Evolutionary conservation across 2,797 vertebrate genomes (phyloP), one percentile per base, ranked within the genome.

Genomic region (Halcyon chelicuti): DNA sequence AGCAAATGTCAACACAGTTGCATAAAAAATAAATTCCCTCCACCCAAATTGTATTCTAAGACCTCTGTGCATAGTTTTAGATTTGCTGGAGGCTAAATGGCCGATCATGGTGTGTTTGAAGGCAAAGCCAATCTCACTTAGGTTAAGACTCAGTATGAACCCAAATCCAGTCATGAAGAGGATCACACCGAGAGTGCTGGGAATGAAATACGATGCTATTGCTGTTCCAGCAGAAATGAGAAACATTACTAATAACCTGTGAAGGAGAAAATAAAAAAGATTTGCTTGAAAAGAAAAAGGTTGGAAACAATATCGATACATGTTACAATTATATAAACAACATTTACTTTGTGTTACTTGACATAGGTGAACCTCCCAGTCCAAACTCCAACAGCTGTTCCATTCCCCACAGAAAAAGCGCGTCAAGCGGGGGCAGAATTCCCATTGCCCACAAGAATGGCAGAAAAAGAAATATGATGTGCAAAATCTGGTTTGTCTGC

Each of bases 401-500:
- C 98, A 99, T 99, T 94, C 98, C 98, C 99, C 99, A 99, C 12
- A 99, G 98, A 93, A 99, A 98, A 96, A 99, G 98, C 29, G 99
- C 99, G 39, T 99, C 99, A 66, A 99, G 97, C 0, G 99, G 99
- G 42, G 99, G 99, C 88, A 99, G 98, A 84, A 99, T 98, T 84
- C 99, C 99, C 40, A 99, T 84, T 7, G 99, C 99, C 99, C 99
- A 99, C n/a, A 99, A 96, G 86, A 99, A 97, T 35, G 99, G 99
- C 97, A 99, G 97, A 97, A 98, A 98, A 94, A 99, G 95, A 98
- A 99, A 99, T 74, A 99, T 54, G 92, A 99, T 97, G 68, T 99
- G 99, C 93, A 99, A 98, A 98, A 99, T 98, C 98, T 99, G 99
- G 97, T 99, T 99, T 96, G 98, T 98, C 87, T 99, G 98, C 46